Evolutionary conservation across 2,113 vertebrate species (phyloP).

Genomic region (western clawed frog (Xenopus tropicalis)): UCB_Xtro_10.0 CM004445.2:127842501-127843000

Average conservation of each 20-base stretch:
- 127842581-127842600: no score
- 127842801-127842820: constrained; percentile 41
- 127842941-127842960: constrained; percentile 45
- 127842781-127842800: constrained; percentile 42
- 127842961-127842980: constrained; percentile 40
- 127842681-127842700: background rate
- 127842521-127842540: no score
- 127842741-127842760: background rate
- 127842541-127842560: no score
- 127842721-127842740: background rate
- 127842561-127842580: no score
- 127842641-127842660: no score
- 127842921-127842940: constrained; percentile 45
- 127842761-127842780: constrained; percentile 19
- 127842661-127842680: background rate
- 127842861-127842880: constrained; percentile 29
- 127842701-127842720: background rate
- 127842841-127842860: constrained; percentile 41
- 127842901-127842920: constrained; percentile 45
- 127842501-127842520: no score
- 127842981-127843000: constrained; percentile 44
- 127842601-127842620: no score
- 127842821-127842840: constrained; percentile 45
- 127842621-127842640: no score
- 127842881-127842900: constrained; percentile 41